Evolutionary conservation across 1,140 invertebrate species (phyloP), one percentile per base, ranked within the genome.

Genomic region (Rhyacophila brunnea): DNA sequence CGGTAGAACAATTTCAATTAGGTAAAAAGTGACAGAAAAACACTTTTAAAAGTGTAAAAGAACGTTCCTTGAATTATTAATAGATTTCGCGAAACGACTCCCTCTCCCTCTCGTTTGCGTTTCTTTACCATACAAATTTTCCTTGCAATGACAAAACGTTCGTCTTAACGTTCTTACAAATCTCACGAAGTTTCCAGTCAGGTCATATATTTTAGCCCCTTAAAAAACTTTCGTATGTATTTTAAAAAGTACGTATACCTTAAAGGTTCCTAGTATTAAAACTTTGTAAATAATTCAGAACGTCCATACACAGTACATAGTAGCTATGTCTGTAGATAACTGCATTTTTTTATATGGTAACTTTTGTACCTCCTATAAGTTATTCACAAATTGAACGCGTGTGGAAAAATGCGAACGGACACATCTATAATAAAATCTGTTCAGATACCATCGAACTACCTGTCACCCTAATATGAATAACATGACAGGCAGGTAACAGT

Each of bases 391-490:
- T 40, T 40, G 15, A 40, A 40, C 38, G 11, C 38, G 38, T 15
- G 18, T 23, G 48, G 58, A 55, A 49, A 56, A 35, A 59, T 58
- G 35, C 32, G 56, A 40, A 40, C 18, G 58, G 62, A 60, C 62
- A 47, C 58, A 64, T 65, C 62, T 58, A 52, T 65, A 65, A 65
- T 65, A 65, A 65, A 65, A 65, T 64, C 62, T 51, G 62, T 54
- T 60, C 48, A 15, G 54, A 54, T 53, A 44, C 53, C 53, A 60
- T 65, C 58, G 34, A 23, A 47, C 34, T 49, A 56, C 53, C 50
- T 52, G 58, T 55, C 58, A 46, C 54, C 62, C 62, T 65, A 65
- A 65, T 65, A 65, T 65, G 62, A 65, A 65, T 65, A 65, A 65
- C 62, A 60, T 60, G 62, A 60, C 62, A 45, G 44, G 54, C 57